Conservation (phyloP, 2,797 vertebrate species). For the Phataginus tetradactyla region DNA sequence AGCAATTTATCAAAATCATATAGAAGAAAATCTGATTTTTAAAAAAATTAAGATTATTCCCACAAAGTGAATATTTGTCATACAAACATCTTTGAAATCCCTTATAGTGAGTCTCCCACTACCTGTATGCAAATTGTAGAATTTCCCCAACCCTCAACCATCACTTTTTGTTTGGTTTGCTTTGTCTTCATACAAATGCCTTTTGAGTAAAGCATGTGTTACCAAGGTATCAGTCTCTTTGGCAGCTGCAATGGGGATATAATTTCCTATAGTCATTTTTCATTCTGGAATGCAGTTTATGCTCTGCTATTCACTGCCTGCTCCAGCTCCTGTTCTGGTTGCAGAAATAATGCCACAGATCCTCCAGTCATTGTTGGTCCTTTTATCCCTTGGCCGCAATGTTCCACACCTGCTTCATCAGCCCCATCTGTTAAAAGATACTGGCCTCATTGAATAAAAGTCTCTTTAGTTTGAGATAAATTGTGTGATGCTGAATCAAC, state of each 20-base stretch:
- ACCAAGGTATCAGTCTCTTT: background rate
- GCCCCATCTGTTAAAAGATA: conserved; percentile 17
- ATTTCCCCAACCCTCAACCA: background rate
- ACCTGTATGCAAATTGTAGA: background rate
- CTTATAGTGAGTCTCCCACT: background rate
- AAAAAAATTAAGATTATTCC: background rate
- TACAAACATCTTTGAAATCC: background rate
- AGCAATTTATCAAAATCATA: background rate
- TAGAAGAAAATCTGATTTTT: background rate
- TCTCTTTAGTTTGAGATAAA: background rate
- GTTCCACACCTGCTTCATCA: background rate
- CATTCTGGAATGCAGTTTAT: conserved; percentile 3
- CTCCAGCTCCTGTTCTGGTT: background rate
- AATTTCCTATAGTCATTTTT: conserved; percentile 31
- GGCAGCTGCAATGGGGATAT: background rate
- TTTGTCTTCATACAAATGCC: conserved; percentile 25
- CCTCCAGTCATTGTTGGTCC: background rate
- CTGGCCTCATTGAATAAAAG: background rate
- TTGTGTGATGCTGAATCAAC: background rate
- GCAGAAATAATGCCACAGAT: conserved; percentile 18
- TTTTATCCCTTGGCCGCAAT: background rate
- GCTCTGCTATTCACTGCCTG: conserved; percentile 21
- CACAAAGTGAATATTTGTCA: background rate
- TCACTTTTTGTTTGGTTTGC: background rate
- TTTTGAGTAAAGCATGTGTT: conserved; percentile 23